Percentiles rank a stretch among this genome's conserved stretches.
These are phyloP conservation scores for Dicrostonyx torquatus DNA, from an alignment of 2,797 vertebrate genomes.

Conservation along the genomic window DNA sequence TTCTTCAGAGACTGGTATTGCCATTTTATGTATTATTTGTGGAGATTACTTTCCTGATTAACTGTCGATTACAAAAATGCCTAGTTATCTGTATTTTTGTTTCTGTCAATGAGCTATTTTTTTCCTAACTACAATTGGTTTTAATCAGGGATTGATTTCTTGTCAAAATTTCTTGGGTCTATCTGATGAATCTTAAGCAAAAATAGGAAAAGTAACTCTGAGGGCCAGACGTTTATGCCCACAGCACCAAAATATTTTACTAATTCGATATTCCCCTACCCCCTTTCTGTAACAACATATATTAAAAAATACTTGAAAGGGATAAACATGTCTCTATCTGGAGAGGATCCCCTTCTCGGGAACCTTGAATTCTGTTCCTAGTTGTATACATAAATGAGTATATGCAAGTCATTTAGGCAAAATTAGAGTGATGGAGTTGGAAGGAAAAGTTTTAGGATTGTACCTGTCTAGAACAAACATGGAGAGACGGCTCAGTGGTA, in stretches of 20 bases:
- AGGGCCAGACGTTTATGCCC: not conserved
- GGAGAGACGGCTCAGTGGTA: not conserved
- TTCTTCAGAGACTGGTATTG: not conserved
- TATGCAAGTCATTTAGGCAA: not conserved
- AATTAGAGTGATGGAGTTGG: not conserved
- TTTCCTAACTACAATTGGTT: not conserved
- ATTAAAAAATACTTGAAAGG: not conserved
- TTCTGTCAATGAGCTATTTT: not conserved
- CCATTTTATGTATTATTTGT: slow-evolving; percentile 16
- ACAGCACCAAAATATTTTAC: not conserved
- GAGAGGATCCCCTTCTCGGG: not conserved
- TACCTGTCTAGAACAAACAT: too few relatives aligned
- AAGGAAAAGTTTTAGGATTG: not conserved
- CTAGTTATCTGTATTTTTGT: slow-evolving; percentile 40
- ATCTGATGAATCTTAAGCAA: not conserved
- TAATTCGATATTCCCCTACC: not conserved
- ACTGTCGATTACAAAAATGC: not conserved
- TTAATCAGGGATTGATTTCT: slow-evolving; percentile 39
- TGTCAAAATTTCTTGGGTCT: slow-evolving; percentile 23
- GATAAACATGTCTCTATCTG: not conserved
- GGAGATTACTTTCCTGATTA: not conserved
- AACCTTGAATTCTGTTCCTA: not conserved
- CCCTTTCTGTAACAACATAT: not conserved
- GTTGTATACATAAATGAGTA: not conserved
- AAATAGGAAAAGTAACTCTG: slow-evolving; percentile 46